Percentiles rank a stretch among this genome's conserved stretches.
phyloP scores from a whole-genome alignment of 2,888 invertebrate species.

The Caenorhabditis macrosperma region DNA sequence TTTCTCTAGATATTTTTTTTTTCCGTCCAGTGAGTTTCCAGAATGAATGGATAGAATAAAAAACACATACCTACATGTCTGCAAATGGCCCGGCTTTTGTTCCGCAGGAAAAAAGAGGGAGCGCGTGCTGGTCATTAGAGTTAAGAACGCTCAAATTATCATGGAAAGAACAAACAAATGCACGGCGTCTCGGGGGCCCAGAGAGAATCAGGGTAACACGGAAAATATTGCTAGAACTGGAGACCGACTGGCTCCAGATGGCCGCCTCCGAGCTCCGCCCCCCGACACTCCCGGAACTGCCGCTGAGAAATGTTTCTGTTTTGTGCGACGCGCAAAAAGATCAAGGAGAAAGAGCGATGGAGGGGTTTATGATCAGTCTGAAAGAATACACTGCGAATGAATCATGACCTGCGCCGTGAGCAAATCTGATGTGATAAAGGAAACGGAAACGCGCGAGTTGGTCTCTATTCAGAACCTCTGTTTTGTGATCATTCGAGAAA shows the following conservation, averaged over 20 bases:
- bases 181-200: slow-evolving; percentile 16
- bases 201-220: slow-evolving; percentile 33
- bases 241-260: slow-evolving; percentile 33
- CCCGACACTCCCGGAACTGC: background rate
- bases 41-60: slow-evolving; percentile 7
- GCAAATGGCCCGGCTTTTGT: slow-evolving; percentile 23
- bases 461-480: slow-evolving; percentile 33
- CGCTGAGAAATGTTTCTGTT: slow-evolving; percentile 39
- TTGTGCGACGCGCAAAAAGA: background rate
- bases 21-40: background rate
- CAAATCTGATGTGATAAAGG: slow-evolving; percentile 51
- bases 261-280: slow-evolving; percentile 17
- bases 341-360: background rate
- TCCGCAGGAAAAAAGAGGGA: slow-evolving; percentile 4
- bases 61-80: slow-evolving; percentile 33
- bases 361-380: slow-evolving; percentile 33
- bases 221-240: background rate
- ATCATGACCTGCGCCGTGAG: slow-evolving; percentile 51
- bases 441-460: slow-evolving; percentile 32
- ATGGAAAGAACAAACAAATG: slow-evolving; percentile 34
- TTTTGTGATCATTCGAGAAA: slow-evolving; percentile 36
- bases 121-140: slow-evolving; percentile 28
- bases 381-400: slow-evolving; percentile 35
- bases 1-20: background rate
- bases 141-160: slow-evolving; percentile 48